Percentiles rank a stretch among this genome's conserved stretches.
Evolutionary conservation across 2,113 vertebrate species (phyloP).

Genomic region (Oreochromis aureus): DNA sequence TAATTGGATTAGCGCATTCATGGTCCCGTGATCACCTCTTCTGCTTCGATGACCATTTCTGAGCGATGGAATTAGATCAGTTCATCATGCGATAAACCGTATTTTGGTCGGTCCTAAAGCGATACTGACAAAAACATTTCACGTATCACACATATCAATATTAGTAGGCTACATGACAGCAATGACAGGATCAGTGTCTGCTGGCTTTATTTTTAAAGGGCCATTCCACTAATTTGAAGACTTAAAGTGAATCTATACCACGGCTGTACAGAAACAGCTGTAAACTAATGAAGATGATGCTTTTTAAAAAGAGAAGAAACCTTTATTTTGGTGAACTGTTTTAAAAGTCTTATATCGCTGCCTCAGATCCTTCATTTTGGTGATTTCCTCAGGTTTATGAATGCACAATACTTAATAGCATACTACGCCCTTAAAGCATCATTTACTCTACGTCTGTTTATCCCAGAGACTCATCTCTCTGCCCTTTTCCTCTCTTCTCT

Average conservation of each 20-base stretch:
- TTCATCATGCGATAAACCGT: constrained; percentile 37
- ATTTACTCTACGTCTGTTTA: constrained; percentile 2
- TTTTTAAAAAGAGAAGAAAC: background rate
- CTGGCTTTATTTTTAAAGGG: background rate
- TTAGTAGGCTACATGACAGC: background rate
- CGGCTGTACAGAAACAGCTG: background rate
- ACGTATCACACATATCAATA: background rate
- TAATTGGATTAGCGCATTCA: constrained; percentile 74
- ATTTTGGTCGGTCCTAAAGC: background rate
- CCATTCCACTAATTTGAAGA: background rate
- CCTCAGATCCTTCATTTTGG: background rate
- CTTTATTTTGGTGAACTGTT: background rate
- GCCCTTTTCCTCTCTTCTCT: constrained; percentile 8
- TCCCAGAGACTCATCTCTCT: background rate
- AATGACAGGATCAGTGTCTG: background rate
- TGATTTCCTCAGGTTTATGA: background rate
- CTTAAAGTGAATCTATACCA: background rate
- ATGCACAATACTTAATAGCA: background rate
- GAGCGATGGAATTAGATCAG: constrained; percentile 55
- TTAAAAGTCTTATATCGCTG: background rate
- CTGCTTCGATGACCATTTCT: constrained; percentile 64
- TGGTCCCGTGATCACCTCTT: constrained; percentile 66
- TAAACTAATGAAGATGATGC: background rate
- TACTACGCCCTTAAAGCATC: background rate
- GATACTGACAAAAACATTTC: constrained; percentile 4